A percentile compares a stretch with the other conserved stretches of the same genome.
Conservation (phyloP, 2,113 vertebrate genomes). For the Salvelinus sp. region DNA sequence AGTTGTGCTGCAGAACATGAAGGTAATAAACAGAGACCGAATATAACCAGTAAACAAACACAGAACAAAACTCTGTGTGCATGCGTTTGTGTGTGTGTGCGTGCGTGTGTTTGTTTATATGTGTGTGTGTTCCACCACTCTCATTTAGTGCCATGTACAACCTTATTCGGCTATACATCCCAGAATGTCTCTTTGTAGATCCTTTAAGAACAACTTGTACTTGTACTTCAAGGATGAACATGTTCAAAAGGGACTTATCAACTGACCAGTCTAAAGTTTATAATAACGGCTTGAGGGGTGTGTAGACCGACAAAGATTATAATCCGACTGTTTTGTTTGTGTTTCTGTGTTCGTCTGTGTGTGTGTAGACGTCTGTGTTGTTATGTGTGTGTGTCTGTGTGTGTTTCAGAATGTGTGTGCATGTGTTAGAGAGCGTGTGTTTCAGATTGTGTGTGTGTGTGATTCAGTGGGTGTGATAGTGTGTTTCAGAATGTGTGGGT, state of each 20-base stretch:
- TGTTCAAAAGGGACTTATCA: no score
- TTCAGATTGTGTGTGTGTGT: neutral
- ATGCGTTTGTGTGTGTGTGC: no score
- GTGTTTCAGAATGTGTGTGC: neutral
- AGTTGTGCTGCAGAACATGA: constrained; percentile 43
- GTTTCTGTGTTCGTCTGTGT: no score
- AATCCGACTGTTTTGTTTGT: neutral
- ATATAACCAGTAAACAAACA: neutral
- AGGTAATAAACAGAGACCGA: constrained; percentile 29
- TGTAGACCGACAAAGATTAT: neutral
- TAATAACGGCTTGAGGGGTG: neutral
- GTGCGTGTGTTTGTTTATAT: no score
- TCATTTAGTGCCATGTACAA: neutral
- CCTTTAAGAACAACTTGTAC: neutral
- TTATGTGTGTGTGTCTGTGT: constrained; percentile 1
- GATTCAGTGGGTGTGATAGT: constrained; percentile 29
- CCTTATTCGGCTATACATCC: neutral
- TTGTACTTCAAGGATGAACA: no score
- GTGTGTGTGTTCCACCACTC: neutral
- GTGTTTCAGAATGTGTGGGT: constrained; percentile 49
- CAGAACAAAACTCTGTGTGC: neutral
- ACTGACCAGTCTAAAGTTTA: neutral
- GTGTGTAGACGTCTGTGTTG: neutral
- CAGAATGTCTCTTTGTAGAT: neutral
- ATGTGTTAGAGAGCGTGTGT: neutral